A percentile compares a stretch with the other conserved stretches of the same genome.
Evolutionary conservation across 2,113 vertebrate species (phyloP).

Genomic region (Fregata magnificens): DNA sequence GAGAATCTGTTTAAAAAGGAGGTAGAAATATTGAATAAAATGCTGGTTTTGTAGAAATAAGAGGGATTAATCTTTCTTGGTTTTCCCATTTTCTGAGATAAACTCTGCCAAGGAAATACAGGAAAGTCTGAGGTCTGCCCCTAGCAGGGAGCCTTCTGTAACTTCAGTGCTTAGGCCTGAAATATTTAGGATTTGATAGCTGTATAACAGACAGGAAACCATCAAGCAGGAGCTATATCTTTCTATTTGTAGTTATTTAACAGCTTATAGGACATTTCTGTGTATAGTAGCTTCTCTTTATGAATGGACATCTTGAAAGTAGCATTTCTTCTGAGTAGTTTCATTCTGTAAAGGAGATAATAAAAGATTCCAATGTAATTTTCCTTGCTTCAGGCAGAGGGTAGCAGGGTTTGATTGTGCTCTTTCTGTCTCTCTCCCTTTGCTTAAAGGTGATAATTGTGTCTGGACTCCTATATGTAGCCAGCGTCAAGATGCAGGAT

Average conservation of each 20-base stretch:
- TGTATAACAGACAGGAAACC: not conserved
- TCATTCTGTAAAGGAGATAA: not conserved
- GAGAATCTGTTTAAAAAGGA: not conserved
- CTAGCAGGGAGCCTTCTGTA: not conserved
- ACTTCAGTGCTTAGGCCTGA: not conserved
- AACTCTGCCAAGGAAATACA: not conserved
- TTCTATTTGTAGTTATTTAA: not conserved
- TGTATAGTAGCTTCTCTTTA: not conserved
- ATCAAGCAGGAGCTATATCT: not conserved
- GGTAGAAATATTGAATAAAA: not conserved
- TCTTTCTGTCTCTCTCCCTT: not conserved
- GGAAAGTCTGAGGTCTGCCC: not conserved
- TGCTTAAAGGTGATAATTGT: conserved; percentile 46
- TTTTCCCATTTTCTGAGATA: not conserved
- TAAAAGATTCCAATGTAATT: not conserved
- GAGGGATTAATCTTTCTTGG: rapidly evolving
- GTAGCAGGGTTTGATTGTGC: not conserved
- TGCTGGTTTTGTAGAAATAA: not conserved
- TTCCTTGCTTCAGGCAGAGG: not conserved
- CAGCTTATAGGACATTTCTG: not conserved
- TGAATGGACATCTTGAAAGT: not conserved
- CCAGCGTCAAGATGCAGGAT: conserved; percentile 35
- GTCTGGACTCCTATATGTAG: conserved; percentile 10
- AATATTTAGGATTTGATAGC: not conserved
- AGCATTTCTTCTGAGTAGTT: not conserved